Evolutionary conservation across 2,888 invertebrate species (phyloP), one percentile per base, ranked within the genome.

Genomic region (Caenorhabditis sp.): DNA sequence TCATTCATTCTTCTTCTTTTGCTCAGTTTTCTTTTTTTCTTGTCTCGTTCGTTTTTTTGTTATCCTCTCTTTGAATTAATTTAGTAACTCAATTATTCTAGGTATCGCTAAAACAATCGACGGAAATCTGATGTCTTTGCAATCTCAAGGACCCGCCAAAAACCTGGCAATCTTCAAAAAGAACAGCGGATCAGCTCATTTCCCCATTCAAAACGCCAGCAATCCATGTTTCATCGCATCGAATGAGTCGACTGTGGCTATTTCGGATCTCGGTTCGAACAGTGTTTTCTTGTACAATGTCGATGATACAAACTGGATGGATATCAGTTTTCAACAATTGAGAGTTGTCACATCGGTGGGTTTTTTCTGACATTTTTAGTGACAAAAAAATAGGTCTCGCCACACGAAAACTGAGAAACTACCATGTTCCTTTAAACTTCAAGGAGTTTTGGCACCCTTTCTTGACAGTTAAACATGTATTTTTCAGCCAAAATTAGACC

Each of bases 211-310:
- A 4, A 65, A 61, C 6, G 26, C 69, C 0, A 12, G 0, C 3
- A 43, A 27, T 3, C 69, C 69, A 26, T 55, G 69, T n/a, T 69
- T 69, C 31, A 23, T 69, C n/a, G 69, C 69, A 24, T 37, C 64
- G 3, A 61, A 37, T n/a, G 60, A 61, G 0, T n/a, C 55, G 4
- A 65, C 61, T 8, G 69, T 69, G 2, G 69, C 69, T 4, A 50
- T 69, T n/a, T 69, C 69, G 21, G 69, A 69, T 69, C 64, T 69
- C 4, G 63, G 61, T 0, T n/a, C 14, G 4, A 60, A 69, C 23
- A 60, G 58, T 10, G 69, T 69, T 4, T 69, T 51, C 21, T 51
- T 69, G 23, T 58, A 19, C 17, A 50, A 57, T 19, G 37, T 69
- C 23, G 65, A 69, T 23, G 69, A 69, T 36, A 27, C 14, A 2